Base-by-base conservation (phyloP, 2,888 invertebrate species). In the Pterostichus madidus region DNA sequence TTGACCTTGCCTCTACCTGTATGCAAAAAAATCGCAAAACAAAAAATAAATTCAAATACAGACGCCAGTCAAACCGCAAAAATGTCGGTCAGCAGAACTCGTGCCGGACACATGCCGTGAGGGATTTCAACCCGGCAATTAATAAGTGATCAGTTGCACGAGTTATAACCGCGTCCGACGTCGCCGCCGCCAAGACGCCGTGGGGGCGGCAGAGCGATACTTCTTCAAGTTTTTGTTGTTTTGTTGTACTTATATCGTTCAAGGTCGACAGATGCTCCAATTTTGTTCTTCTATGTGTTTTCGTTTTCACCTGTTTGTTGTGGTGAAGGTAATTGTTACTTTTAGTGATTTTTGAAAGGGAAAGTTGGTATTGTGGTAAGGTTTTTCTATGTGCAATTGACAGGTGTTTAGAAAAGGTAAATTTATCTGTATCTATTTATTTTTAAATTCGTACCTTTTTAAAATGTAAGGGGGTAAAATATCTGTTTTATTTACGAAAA, bases 81-180 rank as follows among this genome's bases (percentile, higher is more conserved):
- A 77, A 77, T 77, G 77, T 77, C 77, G 77, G 77, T 77, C 77
- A 77, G 53, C 52, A 75, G 31, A 52, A 24, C 52, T 52, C 75
- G 75, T 75, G 75, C 52, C 52, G 44, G 68, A 71, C 68, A 71
- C 68, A 71, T 71, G 68, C 68, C 68, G 68, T 44, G 68, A 13
- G 68, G 68, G 68, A 71, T 24, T 44, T 44, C 44, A 71, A 71
- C 68, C 68, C 68, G 17, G 68, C 68, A 71, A 71, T 71, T 71
- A 71, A 71, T 71, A 71, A 71, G 68, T 71, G 68, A 44, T 71
- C 44, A 71, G 46, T 17, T 71, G 68, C 24, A 52, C 52, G 13
- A n/a, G 68, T 15, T 39, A 17, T 71, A 64, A 24, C 44, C 46
- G 44, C 44, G 17, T 5, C 56, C 15, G 10, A 5, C 15, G 56